phyloP scores from a whole-genome alignment of 2,797 vertebrate species.

The Emydoidea blandingii region DNA sequence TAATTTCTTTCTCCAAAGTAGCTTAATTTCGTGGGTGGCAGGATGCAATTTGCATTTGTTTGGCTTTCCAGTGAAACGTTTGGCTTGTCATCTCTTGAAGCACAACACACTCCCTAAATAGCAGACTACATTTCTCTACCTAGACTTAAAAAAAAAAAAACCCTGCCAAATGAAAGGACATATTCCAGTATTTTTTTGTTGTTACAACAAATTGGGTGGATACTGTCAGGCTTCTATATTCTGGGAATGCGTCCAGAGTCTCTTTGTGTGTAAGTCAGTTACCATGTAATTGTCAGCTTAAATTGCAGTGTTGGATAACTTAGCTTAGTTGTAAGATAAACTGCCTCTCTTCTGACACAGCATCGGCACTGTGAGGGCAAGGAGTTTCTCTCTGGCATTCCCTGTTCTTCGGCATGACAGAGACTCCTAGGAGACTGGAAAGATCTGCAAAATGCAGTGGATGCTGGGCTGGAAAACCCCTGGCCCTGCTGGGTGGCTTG shows the following conservation, averaged over 20 bases:
- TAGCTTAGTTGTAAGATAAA: background rate
- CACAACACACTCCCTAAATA: conserved; percentile 69
- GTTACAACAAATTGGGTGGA: conserved; percentile 76
- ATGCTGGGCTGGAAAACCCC: accelerated
- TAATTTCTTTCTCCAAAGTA: background rate
- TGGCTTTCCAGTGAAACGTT: conserved; percentile 61
- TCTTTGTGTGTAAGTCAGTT: conserved; percentile 62
- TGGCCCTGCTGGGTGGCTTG: background rate
- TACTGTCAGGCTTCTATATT: conserved; percentile 72
- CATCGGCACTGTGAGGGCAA: background rate
- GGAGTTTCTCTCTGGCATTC: background rate
- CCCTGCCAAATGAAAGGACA: conserved; percentile 72
- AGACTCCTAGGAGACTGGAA: background rate
- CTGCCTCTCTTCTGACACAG: background rate
- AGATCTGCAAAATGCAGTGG: accelerated
- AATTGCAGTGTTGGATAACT: conserved; percentile 70
- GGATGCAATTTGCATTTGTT: conserved; percentile 57
- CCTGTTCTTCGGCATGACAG: background rate
- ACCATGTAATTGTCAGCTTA: conserved; percentile 70
- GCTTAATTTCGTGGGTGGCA: conserved; percentile 23
- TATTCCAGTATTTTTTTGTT: conserved; percentile 71
- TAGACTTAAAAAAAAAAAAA: conserved; percentile 38
- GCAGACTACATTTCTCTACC: conserved; percentile 74
- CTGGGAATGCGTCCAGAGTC: conserved; percentile 71
- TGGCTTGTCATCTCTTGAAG: conserved; percentile 68